Base-by-base conservation (phyloP, 2,888 invertebrate species). In the Hirtodrosophila duncani region DNA sequence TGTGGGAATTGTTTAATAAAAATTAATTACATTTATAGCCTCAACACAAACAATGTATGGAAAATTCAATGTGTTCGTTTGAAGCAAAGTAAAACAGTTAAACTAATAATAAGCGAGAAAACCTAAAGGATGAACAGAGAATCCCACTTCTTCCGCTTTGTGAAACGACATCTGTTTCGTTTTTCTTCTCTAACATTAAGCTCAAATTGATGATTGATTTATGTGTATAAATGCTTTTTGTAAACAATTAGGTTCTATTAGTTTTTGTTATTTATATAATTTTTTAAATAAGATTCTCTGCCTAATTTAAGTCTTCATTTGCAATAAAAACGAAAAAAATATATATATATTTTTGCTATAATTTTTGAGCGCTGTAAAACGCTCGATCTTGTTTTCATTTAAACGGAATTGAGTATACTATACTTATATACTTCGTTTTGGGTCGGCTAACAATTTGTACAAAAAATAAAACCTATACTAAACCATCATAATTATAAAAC, bases 61-160 rank as follows among this genome's bases (percentile, higher is more conserved):
- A n/a, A n/a, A n/a, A n/a, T n/a, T 60, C 45, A 52, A 59, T 59
- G 59, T 59, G 59, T 59, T 59, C 59, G 61, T 52, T 60, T 33
- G 3, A n/a, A 10, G 10, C 18, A 29, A 13, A 21, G 21, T 6
- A 24, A 2, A 24, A n/a, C n/a, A n/a, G n/a, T n/a, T n/a, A n/a
- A n/a, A n/a, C 24, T 18, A 29, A 11, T 16, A 39, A 45, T n/a
- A 27, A 38, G 10, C 5, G 27, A 38, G 18, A 31, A 39, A 24
- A 26, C 6, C 17, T 21, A 37, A 38, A 17, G n/a, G n/a, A n/a
- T 16, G 14, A 23, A 24, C 11, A 13, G 5, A 11, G 63, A 82
- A 82, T 82, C 82, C 82, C 81, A 82, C 83, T 80, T 82, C 82
- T 82, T 82, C 83, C 82, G 83, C 71, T 63, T 64, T 53, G 31